These are phyloP conservation scores for Myotis pilosus DNA, from an alignment of 2,797 vertebrate species.

Conservation along the genomic window DNA sequence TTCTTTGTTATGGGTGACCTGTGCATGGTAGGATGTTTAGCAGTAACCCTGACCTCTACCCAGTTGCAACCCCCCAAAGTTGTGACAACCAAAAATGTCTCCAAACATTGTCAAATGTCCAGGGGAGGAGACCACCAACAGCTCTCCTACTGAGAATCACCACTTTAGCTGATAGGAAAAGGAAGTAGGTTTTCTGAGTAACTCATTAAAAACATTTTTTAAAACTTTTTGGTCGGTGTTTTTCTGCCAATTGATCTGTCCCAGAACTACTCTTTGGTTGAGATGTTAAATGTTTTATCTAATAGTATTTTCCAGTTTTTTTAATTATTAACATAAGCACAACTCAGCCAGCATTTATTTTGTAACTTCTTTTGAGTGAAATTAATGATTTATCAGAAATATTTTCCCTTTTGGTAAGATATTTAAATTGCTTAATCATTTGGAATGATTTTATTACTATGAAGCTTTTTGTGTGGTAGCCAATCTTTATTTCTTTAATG, in stretches of 20 bases:
- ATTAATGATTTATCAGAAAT: background rate
- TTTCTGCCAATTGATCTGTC: background rate
- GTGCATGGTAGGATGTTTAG: background rate
- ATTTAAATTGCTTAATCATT: background rate
- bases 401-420: background rate
- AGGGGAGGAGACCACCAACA: background rate
- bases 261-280: background rate
- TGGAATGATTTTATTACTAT: background rate
- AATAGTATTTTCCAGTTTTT: background rate
- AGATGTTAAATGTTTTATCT: background rate
- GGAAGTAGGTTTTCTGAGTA: background rate
- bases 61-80: background rate
- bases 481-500: background rate
- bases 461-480: background rate
- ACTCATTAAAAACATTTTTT: background rate
- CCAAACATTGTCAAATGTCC: background rate
- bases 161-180: background rate
- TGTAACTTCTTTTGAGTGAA: conserved; percentile 21
- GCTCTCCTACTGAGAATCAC: background rate
- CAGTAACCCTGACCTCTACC: background rate
- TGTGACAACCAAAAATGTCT: background rate
- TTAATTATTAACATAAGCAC: background rate
- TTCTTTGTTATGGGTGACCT: background rate
- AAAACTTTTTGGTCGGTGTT: background rate
- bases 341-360: background rate